Percentiles rank a stretch among this genome's conserved stretches.
These are phyloP conservation scores for Salarias fasciatus DNA, from an alignment of 2,797 vertebrate genomes.

Conservation along the genomic window DNA sequence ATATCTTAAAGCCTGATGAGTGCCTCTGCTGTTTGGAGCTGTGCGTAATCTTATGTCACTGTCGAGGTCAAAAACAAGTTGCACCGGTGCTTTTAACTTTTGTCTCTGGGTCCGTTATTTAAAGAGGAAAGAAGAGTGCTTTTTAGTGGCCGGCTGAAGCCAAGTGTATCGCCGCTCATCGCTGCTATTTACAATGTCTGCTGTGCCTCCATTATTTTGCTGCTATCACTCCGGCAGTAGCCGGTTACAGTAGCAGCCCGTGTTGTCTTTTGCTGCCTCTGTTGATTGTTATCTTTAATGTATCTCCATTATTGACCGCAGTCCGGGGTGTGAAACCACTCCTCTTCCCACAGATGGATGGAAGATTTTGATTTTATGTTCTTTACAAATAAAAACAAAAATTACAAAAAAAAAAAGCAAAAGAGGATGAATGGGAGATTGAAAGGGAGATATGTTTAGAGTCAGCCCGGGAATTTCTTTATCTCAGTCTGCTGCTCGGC, in stretches of 20 bases:
- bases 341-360: neutral
- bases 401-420: conserved; percentile 1
- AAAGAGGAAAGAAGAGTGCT: neutral
- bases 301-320: conserved; percentile 7
- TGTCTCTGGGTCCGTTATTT: too few species aligned
- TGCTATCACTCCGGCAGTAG: neutral
- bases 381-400: neutral
- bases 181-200: neutral
- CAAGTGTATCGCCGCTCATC: neutral
- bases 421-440: conserved; percentile 14
- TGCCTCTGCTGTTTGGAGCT: too few species aligned
- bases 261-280: neutral
- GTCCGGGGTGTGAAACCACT: neutral
- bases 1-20: too few species aligned
- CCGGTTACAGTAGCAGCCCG: neutral
- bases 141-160: neutral
- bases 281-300: conserved; percentile 6
- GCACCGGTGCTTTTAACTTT: too few species aligned
- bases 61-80: too few species aligned
- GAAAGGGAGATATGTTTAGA: conserved; percentile 80
- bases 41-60: too few species aligned
- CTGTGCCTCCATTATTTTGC: neutral
- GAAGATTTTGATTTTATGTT: neutral
- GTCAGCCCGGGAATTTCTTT: conserved; percentile 80
- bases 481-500: conserved; percentile 77